Base-by-base conservation (phyloP, 1,140 invertebrate species). In the Tribolium castaneum region DNA sequence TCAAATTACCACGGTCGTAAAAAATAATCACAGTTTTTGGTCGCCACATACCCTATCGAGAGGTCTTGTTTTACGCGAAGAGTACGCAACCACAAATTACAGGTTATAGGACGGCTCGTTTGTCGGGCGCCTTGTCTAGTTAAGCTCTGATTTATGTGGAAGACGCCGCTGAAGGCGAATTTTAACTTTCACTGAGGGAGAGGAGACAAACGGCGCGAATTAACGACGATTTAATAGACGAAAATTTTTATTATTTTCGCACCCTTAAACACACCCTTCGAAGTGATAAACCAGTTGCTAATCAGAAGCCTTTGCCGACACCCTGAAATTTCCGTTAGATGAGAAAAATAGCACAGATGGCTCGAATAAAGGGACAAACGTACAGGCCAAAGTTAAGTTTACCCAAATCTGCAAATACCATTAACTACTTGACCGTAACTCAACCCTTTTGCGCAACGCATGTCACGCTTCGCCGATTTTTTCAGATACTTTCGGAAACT, bases 71-170 rank as follows among this genome's bases (percentile, higher is more conserved):
- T 66, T 66, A 35, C 59, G 59, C 66, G 62, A 45, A 35, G 70
- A 59, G 49, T 77, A 56, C 49, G 76, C 54, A 75, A 75, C 72
- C 34, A 62, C 59, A 84, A 84, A 84, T 84, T 84, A 84, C 76
- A 83, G 83, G 83, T 80, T 82, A 45, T 45, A 77, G 45, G 75
- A 83, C 76, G 79, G 81, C 82, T 84, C 81, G 80, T 84, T 84
- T 84, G 79, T 81, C 78, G 81, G 83, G 82, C 83, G 83, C 83
- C 83, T 79, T 81, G 83, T 84, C 83, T 84, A 83, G 83, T 84
- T 84, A 84, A 78, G 70, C 59, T 51, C 79, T 84, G 83, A 84
- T 84, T 84, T 84, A 84, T 78, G 77, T 25, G 51, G 51, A 45
- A 76, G 51, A 76, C 73, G 30, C 14, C 19, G 19, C 50, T 59